Base-by-base conservation (phyloP, 2,888 invertebrate species). In the Lymantria dispar region DNA sequence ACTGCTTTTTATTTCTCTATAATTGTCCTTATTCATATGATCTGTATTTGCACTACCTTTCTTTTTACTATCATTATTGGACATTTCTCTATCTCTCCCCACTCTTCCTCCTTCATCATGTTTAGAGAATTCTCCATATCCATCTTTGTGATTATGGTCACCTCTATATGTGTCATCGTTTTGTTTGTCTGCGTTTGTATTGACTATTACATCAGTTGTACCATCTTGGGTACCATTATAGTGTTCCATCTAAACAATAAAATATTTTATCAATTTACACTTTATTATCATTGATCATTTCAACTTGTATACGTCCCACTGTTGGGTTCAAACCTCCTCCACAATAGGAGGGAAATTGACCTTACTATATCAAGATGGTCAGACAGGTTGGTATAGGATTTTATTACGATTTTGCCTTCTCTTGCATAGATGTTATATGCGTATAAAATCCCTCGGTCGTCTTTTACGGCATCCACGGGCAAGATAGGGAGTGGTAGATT, bases 161-260 rank as follows among this genome's bases (percentile, higher is more conserved):
- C n/a, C 41, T 48, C 30, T 52, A 31, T 42, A 0, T 37, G 9
- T 42, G 10, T 37, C 38, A 7, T 46, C 41, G 12, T 40, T 40
- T 13, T 49, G 9, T 41, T 46, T 47, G 33, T 30, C 39, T 37
- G 43, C 39, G 7, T 42, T 43, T 46, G 12, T 12, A 29, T 22
- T 12, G n/a, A 11, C 37, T n/a, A 39, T 15, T 43, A 43, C 13
- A 11, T 55, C 45, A 29, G 45, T 8, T 12, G 39, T 45, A 0
- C 15, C 41, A 8, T n/a, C 33, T 47, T 52, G 42, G 10, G 12
- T 54, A 45, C 56, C 63, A 39, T 42, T 56, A 47, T 57, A 70
- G n/a, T 59, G 48, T 45, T 77, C 92, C 68, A 68, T 67, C 68
- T 68, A 47, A 37, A 39, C 30, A 12, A 10, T 33, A 33, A 10